phyloP scores from a whole-genome alignment of 2,888 invertebrate species.

The Catocala nupta region DNA sequence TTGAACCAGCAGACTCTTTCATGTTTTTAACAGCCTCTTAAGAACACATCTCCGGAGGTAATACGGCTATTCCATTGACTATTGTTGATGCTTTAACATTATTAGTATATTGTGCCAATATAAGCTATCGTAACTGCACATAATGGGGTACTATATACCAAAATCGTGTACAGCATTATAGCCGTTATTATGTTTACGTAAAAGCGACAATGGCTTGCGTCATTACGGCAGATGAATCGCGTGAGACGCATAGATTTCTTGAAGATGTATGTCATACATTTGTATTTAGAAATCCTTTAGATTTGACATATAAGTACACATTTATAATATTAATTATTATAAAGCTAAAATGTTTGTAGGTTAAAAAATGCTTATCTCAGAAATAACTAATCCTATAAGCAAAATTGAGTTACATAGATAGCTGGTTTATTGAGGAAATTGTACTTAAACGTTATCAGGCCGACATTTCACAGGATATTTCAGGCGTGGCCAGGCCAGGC shows the following conservation, averaged over 20 bases:
- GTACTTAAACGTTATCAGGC: no score
- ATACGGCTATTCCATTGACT: neutral
- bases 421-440: no score
- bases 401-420: no score
- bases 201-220: constrained; percentile 44
- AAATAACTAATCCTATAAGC: no score
- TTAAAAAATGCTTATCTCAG: no score
- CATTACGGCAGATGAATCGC: constrained; percentile 36
- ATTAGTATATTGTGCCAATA: constrained; percentile 16
- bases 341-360: no score
- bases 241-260: neutral
- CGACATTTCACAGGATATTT: no score
- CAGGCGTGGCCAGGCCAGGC: no score
- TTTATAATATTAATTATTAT: no score
- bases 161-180: constrained; percentile 35
- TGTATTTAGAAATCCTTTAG: no score
- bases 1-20: neutral
- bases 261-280: no score
- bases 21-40: constrained; percentile 10
- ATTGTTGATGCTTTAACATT: neutral
- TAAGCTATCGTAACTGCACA: constrained; percentile 7
- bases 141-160: constrained; percentile 34
- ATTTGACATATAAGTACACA: no score
- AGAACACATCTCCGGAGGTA: neutral
- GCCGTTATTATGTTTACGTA: constrained; percentile 39